phyloP scores from a whole-genome alignment of 2,888 invertebrate species.

The Julus scanicus region DNA sequence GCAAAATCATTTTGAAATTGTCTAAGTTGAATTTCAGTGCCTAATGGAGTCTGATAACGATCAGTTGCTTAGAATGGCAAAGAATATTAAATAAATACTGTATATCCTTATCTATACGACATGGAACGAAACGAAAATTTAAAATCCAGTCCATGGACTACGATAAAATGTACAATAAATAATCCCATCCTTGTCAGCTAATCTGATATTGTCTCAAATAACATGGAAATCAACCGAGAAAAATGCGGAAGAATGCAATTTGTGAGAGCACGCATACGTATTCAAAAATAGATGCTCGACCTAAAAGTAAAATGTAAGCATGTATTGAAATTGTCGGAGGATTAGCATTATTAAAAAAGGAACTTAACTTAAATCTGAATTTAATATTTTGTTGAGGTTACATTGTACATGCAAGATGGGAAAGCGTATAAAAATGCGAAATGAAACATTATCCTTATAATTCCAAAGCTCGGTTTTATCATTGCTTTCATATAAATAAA shows the following conservation, averaged over 20 bases:
- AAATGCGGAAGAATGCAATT: neutral
- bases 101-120: neutral
- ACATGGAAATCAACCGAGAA: neutral
- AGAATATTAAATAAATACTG: neutral
- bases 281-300: neutral
- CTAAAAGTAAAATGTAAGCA: neutral
- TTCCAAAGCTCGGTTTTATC: neutral
- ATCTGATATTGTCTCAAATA: neutral
- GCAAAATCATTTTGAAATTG: too few relatives aligned
- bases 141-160: neutral
- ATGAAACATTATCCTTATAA: slow-evolving; percentile 15
- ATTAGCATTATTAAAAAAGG: slow-evolving; percentile 14
- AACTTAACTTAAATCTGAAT: neutral
- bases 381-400: neutral
- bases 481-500: slow-evolving; percentile 1
- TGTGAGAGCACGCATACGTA: neutral
- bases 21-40: too few relatives aligned
- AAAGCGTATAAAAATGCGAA: neutral
- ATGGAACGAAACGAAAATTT: neutral
- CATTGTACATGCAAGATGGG: neutral
- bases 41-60: neutral
- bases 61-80: neutral
- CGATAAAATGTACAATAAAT: neutral
- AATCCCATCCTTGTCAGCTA: neutral
- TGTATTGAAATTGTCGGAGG: neutral